These are phyloP conservation scores for Scaeva pyrastri DNA, from an alignment of 2,888 invertebrate species.

Conservation along the genomic window DNA sequence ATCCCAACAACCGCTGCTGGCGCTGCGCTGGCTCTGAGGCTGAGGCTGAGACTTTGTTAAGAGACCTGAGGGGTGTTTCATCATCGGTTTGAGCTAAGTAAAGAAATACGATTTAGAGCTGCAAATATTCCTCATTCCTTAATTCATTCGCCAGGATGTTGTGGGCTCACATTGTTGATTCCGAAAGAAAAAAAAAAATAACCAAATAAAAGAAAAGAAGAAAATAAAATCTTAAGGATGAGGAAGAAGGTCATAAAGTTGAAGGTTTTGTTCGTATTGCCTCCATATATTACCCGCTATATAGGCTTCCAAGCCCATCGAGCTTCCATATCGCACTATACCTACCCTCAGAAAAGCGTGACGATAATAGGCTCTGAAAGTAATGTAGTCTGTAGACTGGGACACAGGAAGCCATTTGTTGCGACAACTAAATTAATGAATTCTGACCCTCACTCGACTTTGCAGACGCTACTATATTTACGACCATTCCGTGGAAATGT, in stretches of 20 bases:
- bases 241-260: constrained; percentile 32
- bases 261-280: constrained; percentile 26
- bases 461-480: constrained; percentile 29
- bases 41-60: no score
- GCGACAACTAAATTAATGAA: constrained; percentile 73
- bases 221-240: constrained; percentile 1
- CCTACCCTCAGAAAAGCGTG: constrained; percentile 62
- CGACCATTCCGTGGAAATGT: constrained; percentile 21
- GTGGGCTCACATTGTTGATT: constrained; percentile 51
- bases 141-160: constrained; percentile 49
- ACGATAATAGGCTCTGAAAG: constrained; percentile 73
- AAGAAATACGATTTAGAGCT: constrained; percentile 56
- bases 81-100: constrained; percentile 19
- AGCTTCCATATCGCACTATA: not conserved
- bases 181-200: constrained; percentile 24
- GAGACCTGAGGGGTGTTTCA: constrained; percentile 8
- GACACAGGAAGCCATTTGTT: constrained; percentile 74
- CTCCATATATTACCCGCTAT: not conserved
- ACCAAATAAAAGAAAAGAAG: not conserved
- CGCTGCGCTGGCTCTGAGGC: not conserved
- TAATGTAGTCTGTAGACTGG: constrained; percentile 68
- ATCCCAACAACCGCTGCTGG: constrained; percentile 30
- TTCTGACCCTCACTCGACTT: constrained; percentile 57
- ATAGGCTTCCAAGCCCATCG: not conserved
- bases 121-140: constrained; percentile 45